Evolutionary conservation across 2,888 invertebrate species (phyloP).

Genomic region (Synergus japonicus): DNA sequence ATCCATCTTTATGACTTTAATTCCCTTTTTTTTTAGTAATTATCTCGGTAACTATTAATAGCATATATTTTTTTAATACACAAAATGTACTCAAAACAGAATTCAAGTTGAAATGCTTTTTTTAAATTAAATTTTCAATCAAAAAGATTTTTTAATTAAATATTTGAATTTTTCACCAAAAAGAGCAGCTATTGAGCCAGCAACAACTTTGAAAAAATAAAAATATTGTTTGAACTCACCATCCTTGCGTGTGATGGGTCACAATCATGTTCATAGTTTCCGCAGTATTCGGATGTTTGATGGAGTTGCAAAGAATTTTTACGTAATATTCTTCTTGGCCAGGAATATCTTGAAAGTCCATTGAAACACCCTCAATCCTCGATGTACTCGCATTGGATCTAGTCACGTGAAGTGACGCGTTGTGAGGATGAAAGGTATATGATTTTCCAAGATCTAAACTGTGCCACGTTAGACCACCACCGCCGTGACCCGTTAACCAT

Average conservation of each 20-base stretch:
- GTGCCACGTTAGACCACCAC: constrained; percentile 83
- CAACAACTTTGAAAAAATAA: neutral
- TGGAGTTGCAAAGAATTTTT: constrained; percentile 74
- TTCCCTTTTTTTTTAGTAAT: neutral
- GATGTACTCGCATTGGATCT: constrained; percentile 76
- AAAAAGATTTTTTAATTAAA: no score
- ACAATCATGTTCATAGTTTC: constrained; percentile 81
- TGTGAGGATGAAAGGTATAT: constrained; percentile 91
- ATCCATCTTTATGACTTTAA: neutral
- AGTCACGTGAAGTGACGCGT: constrained; percentile 86
- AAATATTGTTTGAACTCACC: constrained; percentile 78
- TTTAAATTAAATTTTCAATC: no score
- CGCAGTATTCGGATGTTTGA: constrained; percentile 72
- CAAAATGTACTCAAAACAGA: no score
- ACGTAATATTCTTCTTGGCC: constrained; percentile 74
- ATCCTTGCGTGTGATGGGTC: constrained; percentile 86
- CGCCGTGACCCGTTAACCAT: constrained; percentile 89
- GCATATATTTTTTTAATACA: no score
- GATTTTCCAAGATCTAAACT: constrained; percentile 91
- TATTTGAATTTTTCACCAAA: no score
- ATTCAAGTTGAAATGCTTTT: no score
- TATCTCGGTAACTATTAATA: no score
- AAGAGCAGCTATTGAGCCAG: no score
- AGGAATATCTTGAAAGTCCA: constrained; percentile 69
- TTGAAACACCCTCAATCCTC: constrained; percentile 65